Conservation (phyloP, 2,113 vertebrate species). For the Takifugu flavidus region DNA sequence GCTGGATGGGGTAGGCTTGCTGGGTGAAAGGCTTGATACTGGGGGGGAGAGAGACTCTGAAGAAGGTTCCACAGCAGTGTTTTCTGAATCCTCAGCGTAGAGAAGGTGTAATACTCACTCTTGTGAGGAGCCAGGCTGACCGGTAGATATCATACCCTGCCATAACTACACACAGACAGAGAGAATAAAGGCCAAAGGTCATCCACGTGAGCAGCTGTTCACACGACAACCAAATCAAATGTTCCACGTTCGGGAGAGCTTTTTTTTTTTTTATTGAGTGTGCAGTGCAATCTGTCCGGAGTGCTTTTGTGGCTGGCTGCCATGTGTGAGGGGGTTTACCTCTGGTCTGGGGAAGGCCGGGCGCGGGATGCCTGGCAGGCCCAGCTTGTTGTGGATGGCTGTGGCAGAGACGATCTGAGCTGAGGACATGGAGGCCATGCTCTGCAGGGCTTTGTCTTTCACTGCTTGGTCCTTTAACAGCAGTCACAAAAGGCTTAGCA, state of each 20-base stretch:
- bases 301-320: constrained; percentile 32
- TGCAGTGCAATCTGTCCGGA: constrained; percentile 71
- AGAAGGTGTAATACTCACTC: constrained; percentile 82
- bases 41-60: constrained; percentile 40
- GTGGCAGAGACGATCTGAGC: constrained; percentile 99
- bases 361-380: constrained; percentile 95
- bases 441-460: constrained; percentile 99
- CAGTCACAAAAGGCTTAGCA: constrained; percentile 85
- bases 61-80: not conserved
- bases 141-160: constrained; percentile 96
- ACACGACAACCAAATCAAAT: constrained; percentile 48
- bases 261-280: constrained; percentile 59
- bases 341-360: constrained; percentile 95
- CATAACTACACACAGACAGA: constrained; percentile 84
- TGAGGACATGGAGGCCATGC: constrained; percentile 99
- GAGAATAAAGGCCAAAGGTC: constrained; percentile 45
- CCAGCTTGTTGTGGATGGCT: constrained; percentile 99
- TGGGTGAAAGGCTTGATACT: constrained; percentile 97
- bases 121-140: constrained; percentile 97
- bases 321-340: constrained; percentile 79
- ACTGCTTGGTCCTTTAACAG: constrained; percentile 98
- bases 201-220: constrained; percentile 44
- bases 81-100: not conserved
- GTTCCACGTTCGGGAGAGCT: constrained; percentile 38
- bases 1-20: constrained; percentile 94